Base-by-base conservation (phyloP, 2,797 vertebrate species). In the Avahi laniger region DNA sequence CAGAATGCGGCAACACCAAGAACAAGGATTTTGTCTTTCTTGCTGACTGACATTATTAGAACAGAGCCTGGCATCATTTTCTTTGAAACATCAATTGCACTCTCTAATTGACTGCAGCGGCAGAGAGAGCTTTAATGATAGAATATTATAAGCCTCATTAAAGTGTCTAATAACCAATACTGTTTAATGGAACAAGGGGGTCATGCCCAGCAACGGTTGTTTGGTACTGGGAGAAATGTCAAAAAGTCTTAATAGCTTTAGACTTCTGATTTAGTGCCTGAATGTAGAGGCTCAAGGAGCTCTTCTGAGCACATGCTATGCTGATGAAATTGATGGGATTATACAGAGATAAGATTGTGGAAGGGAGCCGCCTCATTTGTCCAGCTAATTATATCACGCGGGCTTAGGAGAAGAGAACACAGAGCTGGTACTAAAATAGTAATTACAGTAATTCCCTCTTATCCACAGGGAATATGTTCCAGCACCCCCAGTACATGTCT, bases 181-280 rank as follows among this genome's bases (percentile, higher is more conserved):
- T 85, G 17, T 59, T 95, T 97, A 93, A 78, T 82, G 61, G 48
- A 22, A 88, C 63, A 73, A 96, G 61, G 50, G 76, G 65, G 69
- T 22, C 92, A 91, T 79, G 85, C 75, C 50, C 50, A 96, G 28
- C 35, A 84, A 88, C 43, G 75, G 26, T 80, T 93, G 67, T 86
- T 85, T 89, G 67, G 67, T 78, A 41, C 22, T 54, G 26, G 88
- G 46, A 83, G 76, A 65, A 17, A 91, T 65, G 57, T 93, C 92
- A 79, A 97, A 94, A 52, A 94, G 46, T 92, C 46, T 92, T 81
- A 76, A 91, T 52, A 94, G 61, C 43, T 95, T 87, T 92, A 59
- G 69, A 82, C 48, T 95, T 95, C 54, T 59, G 78, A 85, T 70
- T 95, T 38, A 92, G 70, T 61, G 70, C 70, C 79, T 75, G 84